Conservation (phyloP, 2,113 vertebrate genomes). For the Synodontis membranacea region DNA sequence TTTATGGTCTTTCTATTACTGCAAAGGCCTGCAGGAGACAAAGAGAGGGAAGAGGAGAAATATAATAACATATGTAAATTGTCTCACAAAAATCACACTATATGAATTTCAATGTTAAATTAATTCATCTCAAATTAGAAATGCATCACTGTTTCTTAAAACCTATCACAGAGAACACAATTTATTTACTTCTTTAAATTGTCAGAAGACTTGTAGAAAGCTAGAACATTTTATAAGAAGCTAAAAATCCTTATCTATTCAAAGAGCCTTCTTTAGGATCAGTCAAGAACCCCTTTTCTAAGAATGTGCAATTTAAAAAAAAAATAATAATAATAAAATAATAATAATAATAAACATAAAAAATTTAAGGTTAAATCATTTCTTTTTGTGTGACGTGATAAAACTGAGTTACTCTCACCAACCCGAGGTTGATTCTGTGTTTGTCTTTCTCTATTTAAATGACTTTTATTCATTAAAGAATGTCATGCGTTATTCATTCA, state of each 20-base stretch:
- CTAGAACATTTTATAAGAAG: neutral
- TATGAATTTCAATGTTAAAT: neutral
- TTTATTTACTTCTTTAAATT: neutral
- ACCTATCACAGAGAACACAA: too few species aligned
- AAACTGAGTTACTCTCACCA: neutral
- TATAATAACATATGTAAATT: neutral
- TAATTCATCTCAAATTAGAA: neutral
- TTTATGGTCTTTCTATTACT: constrained; percentile 77
- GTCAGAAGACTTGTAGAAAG: neutral
- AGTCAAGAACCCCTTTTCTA: neutral
- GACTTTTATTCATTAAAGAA: neutral
- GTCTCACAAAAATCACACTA: neutral
- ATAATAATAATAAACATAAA: too few species aligned
- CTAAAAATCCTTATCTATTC: neutral
- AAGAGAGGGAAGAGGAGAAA: neutral
- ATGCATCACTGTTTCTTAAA: neutral
- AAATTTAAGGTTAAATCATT: too few species aligned
- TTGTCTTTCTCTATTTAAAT: neutral
- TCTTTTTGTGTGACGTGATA: neutral
- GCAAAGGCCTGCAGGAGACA: constrained; percentile 77
- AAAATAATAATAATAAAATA: too few species aligned
- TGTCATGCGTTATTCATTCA: neutral
- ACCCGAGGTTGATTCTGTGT: neutral
- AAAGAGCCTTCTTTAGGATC: neutral
- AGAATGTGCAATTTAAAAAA: neutral